A percentile compares a stretch with the other conserved stretches of the same genome.
Evolutionary conservation across 2,797 vertebrate genomes (phyloP).

Genomic region (Dendrocincla fuliginosa): DNA sequence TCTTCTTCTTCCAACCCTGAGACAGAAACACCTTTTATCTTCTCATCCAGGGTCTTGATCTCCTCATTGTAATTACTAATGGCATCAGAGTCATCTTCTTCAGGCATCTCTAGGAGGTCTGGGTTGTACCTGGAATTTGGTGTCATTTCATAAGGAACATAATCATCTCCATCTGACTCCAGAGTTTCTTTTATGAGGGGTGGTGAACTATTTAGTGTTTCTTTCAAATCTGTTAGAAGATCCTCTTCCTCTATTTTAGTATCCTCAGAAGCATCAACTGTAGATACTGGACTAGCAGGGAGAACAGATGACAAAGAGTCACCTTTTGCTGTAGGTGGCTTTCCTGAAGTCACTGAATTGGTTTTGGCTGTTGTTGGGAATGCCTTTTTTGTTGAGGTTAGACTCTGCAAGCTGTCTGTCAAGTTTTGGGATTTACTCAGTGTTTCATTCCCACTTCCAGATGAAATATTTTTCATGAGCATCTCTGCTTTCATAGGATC

Average conservation of each 20-base stretch:
- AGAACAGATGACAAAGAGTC: neutral
- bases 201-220: constrained; percentile 56
- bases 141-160: constrained; percentile 57
- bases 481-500: accelerated
- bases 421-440: neutral
- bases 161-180: constrained; percentile 69
- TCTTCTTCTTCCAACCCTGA: constrained; percentile 78
- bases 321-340: neutral
- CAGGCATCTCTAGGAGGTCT: constrained; percentile 40
- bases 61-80: constrained; percentile 55
- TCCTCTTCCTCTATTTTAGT: constrained; percentile 74
- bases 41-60: constrained; percentile 58
- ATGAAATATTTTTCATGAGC: neutral
- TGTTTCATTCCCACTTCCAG: constrained; percentile 15
- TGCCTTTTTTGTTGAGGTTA: neutral
- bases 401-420: neutral
- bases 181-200: constrained; percentile 61
- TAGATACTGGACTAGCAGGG: neutral
- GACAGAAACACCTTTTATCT: constrained; percentile 68
- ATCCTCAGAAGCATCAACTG: constrained; percentile 63
- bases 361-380: neutral
- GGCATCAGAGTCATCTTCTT: constrained; percentile 61
- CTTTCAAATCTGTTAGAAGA: constrained; percentile 54
- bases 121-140: constrained; percentile 45
- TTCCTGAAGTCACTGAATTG: neutral